Evolutionary conservation across 2,888 invertebrate genomes (phyloP), one percentile per base, ranked within the genome.

Genomic region (Drosophila antonietae): DNA sequence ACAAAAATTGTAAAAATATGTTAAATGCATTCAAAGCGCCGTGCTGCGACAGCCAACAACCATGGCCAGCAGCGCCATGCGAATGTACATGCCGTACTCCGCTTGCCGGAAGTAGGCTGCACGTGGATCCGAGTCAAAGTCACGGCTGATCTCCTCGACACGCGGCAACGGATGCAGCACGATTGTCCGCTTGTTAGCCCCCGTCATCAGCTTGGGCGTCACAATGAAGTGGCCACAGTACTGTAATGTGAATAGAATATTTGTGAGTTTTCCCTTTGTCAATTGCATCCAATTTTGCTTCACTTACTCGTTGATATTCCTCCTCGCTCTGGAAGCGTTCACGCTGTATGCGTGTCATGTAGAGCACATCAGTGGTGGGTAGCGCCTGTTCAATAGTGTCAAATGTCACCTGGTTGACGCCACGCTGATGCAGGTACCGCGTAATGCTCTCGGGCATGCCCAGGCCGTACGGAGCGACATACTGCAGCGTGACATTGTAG

Each of bases 81-180:
- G 95, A 20, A 99, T 97, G 91, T 97, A 99, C 96, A 99, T 97
- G 75, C 99, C 99, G 91, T 97, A 97, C 92, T 99, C 98, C 0
- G 98, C 98, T 93, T 99, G 99, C 23, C 99, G 94, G 94, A 99
- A 99, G 93, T 99, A 99, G 0, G 99, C 99, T 0, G 99, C 99
- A 57, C 99, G 94, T 0, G 98, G 98, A 93, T 99, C 99, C 0
- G 96, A 96, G 93, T 99, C 99, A 86, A 99, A 97, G 81, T 98
- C 97, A 0, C 97, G 94, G 81, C 98, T 98, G 82, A 99, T 99
- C 93, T 99, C 99, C 90, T 97, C 96, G 1, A 98, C 95, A 49
- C 99, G 95, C 0, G 99, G 99, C 73, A 99, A 93, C 0, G 99
- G 99, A 93, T 99, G 99, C 96, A 99, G 96, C 15, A 99, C 98